phyloP scores from a whole-genome alignment of 2,113 vertebrate species.

The Aegithalos caudatus region DNA sequence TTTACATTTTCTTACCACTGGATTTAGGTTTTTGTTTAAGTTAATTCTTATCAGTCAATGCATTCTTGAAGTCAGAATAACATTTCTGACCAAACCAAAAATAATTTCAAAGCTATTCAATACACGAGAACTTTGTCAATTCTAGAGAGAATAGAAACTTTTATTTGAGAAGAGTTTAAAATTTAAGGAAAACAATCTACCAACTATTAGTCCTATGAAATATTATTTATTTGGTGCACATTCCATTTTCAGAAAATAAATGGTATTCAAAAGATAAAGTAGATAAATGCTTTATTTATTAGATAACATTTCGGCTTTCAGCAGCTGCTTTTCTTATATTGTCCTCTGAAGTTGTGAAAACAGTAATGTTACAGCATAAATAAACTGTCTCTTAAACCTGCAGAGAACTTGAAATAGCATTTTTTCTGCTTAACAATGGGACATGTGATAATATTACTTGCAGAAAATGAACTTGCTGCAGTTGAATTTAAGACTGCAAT shows the following conservation, averaged over 20 bases:
- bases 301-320: neutral
- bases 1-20: neutral
- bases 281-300: slow-evolving; percentile 22
- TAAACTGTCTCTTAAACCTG: neutral
- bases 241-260: neutral
- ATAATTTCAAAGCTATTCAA: neutral
- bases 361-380: neutral
- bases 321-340: neutral
- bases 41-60: neutral
- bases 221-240: neutral
- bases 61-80: neutral
- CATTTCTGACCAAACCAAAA: neutral
- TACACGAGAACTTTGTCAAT: neutral
- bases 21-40: neutral
- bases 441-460: neutral
- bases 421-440: neutral
- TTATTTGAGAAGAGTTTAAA: neutral
- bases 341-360: neutral
- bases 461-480: neutral
- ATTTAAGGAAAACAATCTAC: neutral
- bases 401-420: neutral
- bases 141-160: neutral
- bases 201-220: neutral
- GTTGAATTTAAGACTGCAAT: neutral
- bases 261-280: neutral